phyloP scores from a whole-genome alignment of 2,888 invertebrate species.

The Falcaria lacertinaria region DNA sequence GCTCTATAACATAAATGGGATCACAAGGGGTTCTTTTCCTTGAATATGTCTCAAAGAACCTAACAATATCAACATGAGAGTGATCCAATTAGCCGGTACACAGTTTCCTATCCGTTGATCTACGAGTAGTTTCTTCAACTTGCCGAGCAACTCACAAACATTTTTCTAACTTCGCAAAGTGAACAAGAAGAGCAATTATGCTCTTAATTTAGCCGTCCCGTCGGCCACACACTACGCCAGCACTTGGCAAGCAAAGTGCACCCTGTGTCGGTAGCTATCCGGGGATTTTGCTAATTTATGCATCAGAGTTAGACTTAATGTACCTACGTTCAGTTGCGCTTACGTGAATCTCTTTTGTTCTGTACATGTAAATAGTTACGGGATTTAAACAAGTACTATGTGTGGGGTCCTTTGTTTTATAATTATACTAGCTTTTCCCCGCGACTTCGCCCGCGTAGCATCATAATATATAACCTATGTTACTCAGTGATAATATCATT shows the following conservation, averaged over 20 bases:
- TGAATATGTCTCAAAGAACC: too few species aligned
- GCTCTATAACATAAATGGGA: too few species aligned
- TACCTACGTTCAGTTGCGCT: slow-evolving; percentile 14
- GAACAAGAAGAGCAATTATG: slow-evolving; percentile 20
- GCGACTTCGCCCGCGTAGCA: too few species aligned
- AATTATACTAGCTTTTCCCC: too few species aligned
- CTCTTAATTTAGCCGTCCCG: slow-evolving; percentile 4
- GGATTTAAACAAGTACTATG: background rate
- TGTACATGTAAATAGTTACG: background rate
- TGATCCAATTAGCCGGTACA: too few species aligned
- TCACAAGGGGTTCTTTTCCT: too few species aligned
- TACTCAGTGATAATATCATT: too few species aligned
- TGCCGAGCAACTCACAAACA: background rate
- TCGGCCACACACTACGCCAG: slow-evolving; percentile 8
- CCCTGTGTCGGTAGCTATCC: slow-evolving; percentile 20
- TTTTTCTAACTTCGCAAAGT: slow-evolving; percentile 1
- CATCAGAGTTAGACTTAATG: slow-evolving; percentile 32
- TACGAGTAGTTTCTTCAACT: too few species aligned
- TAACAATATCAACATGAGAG: too few species aligned
- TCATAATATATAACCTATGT: too few species aligned
- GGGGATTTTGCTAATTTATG: slow-evolving; percentile 42
- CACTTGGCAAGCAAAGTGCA: slow-evolving; percentile 34
- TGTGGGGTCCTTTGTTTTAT: too few species aligned
- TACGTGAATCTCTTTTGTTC: slow-evolving; percentile 8
- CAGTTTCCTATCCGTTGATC: too few species aligned